Percentiles rank a stretch among this genome's conserved stretches.
Conservation (phyloP, 2,113 vertebrate genomes). For the Cephalopholis sonnerati region DNA sequence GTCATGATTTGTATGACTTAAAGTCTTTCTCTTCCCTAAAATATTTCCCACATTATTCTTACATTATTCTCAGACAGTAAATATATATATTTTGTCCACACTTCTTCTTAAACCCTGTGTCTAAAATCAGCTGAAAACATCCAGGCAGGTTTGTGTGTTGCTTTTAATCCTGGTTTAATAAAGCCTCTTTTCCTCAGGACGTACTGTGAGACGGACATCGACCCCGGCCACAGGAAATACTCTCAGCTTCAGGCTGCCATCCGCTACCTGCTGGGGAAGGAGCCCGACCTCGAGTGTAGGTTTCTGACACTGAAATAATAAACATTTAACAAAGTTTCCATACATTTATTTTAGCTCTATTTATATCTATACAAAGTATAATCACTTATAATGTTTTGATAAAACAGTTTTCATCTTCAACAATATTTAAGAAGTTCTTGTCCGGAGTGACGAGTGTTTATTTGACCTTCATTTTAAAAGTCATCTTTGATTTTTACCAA, state of each 20-base stretch:
- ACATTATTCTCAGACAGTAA: no score
- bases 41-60: no score
- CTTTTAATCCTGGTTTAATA: neutral
- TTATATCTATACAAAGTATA: neutral
- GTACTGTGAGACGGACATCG: slow-evolving; percentile 95
- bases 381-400: neutral
- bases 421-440: neutral
- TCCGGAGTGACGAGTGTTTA: neutral
- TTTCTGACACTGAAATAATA: neutral
- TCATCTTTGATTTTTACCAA: neutral
- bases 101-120: no score
- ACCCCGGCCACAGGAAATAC: slow-evolving; percentile 92
- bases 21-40: no score
- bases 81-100: no score
- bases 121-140: no score
- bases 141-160: no score
- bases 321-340: no score
- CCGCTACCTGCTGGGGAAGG: slow-evolving; percentile 90
- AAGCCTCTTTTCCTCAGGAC: slow-evolving; percentile 85
- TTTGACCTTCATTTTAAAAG: neutral
- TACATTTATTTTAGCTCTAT: neutral
- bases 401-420: neutral
- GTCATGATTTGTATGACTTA: no score
- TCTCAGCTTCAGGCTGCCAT: slow-evolving; percentile 91
- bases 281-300: slow-evolving; percentile 92